A percentile compares a stretch with the other conserved stretches of the same genome.
phyloP scores from a whole-genome alignment of 2,888 invertebrate species.

The Julus scandinavius region DNA sequence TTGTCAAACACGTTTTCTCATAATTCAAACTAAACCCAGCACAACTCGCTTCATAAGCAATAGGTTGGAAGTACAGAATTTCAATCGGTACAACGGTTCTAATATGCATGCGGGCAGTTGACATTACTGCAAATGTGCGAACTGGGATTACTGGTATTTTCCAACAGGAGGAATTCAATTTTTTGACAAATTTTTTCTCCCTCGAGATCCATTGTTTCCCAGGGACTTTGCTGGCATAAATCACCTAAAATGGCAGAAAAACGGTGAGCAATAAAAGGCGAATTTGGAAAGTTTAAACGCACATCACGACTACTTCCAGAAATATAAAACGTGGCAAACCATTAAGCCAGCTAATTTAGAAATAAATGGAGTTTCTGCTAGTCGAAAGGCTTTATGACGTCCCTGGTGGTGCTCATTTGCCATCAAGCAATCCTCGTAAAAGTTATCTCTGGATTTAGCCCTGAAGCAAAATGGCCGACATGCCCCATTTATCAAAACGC shows the following conservation, averaged over 20 bases:
- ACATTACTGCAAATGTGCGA: slow-evolving; percentile 3
- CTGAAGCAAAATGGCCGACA: slow-evolving; percentile 30
- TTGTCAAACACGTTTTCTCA: slow-evolving; percentile 2
- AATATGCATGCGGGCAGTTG: slow-evolving; percentile 39
- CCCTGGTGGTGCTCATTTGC: slow-evolving; percentile 35
- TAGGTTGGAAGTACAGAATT: neutral
- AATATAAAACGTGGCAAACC: slow-evolving; percentile 42
- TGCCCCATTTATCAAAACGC: slow-evolving; percentile 29
- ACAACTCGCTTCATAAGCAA: neutral
- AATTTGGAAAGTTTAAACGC: slow-evolving; percentile 42
- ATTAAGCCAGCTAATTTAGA: slow-evolving; percentile 42
- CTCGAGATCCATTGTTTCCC: slow-evolving; percentile 42
- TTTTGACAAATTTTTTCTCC: slow-evolving; percentile 25
- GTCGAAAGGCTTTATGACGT: slow-evolving; percentile 30
- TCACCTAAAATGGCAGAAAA: slow-evolving; percentile 7
- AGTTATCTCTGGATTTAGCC: slow-evolving; percentile 29
- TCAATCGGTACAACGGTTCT: neutral
- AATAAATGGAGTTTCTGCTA: slow-evolving; percentile 39
- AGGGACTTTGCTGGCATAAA: neutral
- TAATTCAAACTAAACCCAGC: neutral
- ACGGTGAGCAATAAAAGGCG: slow-evolving; percentile 5
- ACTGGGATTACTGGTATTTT: slow-evolving; percentile 21
- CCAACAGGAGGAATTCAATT: neutral
- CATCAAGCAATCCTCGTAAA: slow-evolving; percentile 36
- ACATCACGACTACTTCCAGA: slow-evolving; percentile 39